A percentile compares a stretch with the other conserved stretches of the same genome.
These are phyloP conservation scores for Apodemus sylvaticus DNA, from an alignment of 2,113 vertebrate species.

Conservation along the genomic window DNA sequence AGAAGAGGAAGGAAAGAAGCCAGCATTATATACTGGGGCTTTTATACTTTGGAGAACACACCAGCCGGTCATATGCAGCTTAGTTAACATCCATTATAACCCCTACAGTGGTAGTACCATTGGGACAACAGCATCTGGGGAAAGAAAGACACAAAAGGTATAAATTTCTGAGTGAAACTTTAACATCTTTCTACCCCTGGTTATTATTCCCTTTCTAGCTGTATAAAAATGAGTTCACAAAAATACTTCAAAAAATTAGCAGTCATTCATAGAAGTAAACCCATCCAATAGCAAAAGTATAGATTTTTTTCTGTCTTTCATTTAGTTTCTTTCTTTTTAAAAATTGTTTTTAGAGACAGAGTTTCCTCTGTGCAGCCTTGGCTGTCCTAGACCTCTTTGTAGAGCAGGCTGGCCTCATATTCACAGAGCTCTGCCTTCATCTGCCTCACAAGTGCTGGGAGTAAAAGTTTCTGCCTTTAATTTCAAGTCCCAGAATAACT, in stretches of 20 bases:
- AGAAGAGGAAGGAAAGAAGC: background rate
- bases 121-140: background rate
- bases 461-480: background rate
- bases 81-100: background rate
- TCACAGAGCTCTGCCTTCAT: background rate
- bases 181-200: background rate
- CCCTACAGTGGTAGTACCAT: background rate
- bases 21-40: background rate
- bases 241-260: background rate
- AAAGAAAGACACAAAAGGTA: background rate
- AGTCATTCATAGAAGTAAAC: background rate
- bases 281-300: background rate
- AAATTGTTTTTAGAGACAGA: background rate
- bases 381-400: background rate
- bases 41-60: background rate
- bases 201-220: background rate
- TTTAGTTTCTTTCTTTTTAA: background rate
- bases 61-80: background rate
- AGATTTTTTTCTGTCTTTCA: background rate
- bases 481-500: background rate
- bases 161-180: constrained; percentile 22
- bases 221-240: background rate
- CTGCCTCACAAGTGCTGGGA: background rate
- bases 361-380: background rate
- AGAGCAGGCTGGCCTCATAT: background rate